Evolutionary conservation across 2,888 invertebrate genomes (phyloP).

Genomic region (Hypselothyrea guttata): DNA sequence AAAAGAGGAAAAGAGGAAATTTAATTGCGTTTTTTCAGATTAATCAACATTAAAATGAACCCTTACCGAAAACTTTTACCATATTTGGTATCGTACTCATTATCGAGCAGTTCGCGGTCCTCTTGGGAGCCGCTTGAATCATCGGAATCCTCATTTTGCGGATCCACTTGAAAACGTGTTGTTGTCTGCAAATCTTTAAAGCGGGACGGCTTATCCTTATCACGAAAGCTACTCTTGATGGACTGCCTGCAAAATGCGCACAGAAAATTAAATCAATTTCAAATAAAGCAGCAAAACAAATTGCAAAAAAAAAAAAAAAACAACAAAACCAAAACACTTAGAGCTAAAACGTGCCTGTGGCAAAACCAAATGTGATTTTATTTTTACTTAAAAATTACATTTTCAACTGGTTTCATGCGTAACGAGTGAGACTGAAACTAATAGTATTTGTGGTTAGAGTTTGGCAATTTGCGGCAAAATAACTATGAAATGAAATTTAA

Average conservation of each 20-base stretch:
- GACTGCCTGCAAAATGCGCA: constrained; percentile 71
- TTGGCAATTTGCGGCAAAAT: too few species aligned
- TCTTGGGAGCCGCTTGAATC: constrained; percentile 83
- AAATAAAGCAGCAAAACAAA: not conserved
- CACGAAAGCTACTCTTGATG: constrained; percentile 86
- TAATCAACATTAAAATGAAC: constrained; percentile 75
- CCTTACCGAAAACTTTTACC: constrained; percentile 89
- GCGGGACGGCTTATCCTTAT: constrained; percentile 85
- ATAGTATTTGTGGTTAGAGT: too few species aligned
- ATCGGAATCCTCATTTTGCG: constrained; percentile 81
- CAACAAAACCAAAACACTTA: not conserved
- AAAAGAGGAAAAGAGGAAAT: not conserved
- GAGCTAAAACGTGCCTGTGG: not conserved
- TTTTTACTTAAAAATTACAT: constrained; percentile 19
- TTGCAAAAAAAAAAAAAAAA: not conserved
- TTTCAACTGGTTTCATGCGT: too few species aligned
- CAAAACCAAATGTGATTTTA: not conserved
- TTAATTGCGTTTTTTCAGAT: not conserved
- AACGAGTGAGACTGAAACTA: not conserved
- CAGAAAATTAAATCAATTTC: not conserved
- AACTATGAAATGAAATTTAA: too few species aligned
- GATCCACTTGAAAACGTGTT: constrained; percentile 85
- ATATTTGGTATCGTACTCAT: constrained; percentile 87
- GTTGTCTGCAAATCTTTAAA: constrained; percentile 85
- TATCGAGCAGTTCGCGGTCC: constrained; percentile 83